A percentile compares a stretch with the other conserved stretches of the same genome.
Conservation (phyloP, 1,140 invertebrate genomes). For the Oryzaephilus surinamensis region DNA sequence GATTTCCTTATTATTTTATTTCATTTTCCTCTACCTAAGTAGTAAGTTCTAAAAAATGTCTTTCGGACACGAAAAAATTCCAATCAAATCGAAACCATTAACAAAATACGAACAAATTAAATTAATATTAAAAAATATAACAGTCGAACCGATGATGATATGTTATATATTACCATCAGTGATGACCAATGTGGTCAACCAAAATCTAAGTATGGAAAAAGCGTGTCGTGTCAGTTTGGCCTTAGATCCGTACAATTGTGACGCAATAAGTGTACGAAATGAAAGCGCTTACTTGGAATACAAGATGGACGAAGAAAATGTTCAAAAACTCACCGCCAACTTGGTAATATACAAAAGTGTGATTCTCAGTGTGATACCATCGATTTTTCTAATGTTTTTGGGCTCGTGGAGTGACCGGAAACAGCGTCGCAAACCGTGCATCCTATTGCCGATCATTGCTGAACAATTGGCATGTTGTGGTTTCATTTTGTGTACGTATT, state of each 20-base stretch:
- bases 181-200: slow-evolving; percentile 40
- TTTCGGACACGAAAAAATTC: slow-evolving; percentile 10
- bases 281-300: slow-evolving; percentile 34
- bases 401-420: slow-evolving; percentile 51
- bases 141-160: slow-evolving; percentile 44
- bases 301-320: slow-evolving; percentile 40
- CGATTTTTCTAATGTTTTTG: slow-evolving; percentile 45
- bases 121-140: slow-evolving; percentile 33
- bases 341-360: slow-evolving; percentile 47
- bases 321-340: slow-evolving; percentile 45
- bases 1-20: slow-evolving; percentile 21
- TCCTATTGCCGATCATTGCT: slow-evolving; percentile 43
- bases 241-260: slow-evolving; percentile 45
- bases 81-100: slow-evolving; percentile 4
- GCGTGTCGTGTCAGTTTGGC: slow-evolving; percentile 52
- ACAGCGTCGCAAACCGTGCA: slow-evolving; percentile 47
- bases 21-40: no score
- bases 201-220: slow-evolving; percentile 51
- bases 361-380: slow-evolving; percentile 45
- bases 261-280: slow-evolving; percentile 41
- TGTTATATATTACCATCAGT: slow-evolving; percentile 43
- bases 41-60: slow-evolving; percentile 21
- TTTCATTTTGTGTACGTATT: slow-evolving; percentile 26
- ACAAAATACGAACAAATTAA: slow-evolving; percentile 17
- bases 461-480: slow-evolving; percentile 33